Evolutionary conservation across 2,797 vertebrate species (phyloP).

Genomic region (Pelodytes ibericus): DNA sequence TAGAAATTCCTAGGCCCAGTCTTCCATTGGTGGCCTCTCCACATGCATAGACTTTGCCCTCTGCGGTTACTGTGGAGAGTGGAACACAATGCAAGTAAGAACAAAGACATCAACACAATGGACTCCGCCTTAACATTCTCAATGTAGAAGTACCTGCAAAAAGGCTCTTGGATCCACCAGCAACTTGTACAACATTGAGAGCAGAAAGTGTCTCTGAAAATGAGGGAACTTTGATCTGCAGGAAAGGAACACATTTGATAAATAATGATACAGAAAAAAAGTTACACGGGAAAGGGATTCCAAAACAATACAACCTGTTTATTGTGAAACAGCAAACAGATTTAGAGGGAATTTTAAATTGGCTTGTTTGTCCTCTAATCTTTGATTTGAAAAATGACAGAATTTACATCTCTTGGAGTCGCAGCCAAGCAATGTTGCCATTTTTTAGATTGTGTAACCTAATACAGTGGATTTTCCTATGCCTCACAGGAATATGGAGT

Average conservation of each 20-base stretch:
- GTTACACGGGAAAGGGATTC: not conserved
- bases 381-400: too few species aligned
- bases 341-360: too few species aligned
- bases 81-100: not conserved
- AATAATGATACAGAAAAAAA: not conserved
- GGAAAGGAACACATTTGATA: not conserved
- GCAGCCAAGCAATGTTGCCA: too few species aligned
- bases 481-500: not conserved
- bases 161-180: conserved; percentile 96
- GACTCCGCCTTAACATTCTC: not conserved
- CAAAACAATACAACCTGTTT: too few species aligned
- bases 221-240: conserved; percentile 95
- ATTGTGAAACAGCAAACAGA: too few species aligned
- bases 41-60: conserved; percentile 96
- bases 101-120: not conserved
- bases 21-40: conserved; percentile 97
- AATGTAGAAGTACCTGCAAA: conserved; percentile 88
- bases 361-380: too few species aligned
- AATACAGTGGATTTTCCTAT: not conserved
- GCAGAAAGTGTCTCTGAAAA: conserved; percentile 97
- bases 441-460: too few species aligned
- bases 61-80: conserved; percentile 84
- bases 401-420: too few species aligned
- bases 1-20: conserved; percentile 90
- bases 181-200: conserved; percentile 96